A percentile compares a stretch with the other conserved stretches of the same genome.
phyloP scores from a whole-genome alignment of 2,797 vertebrate species.

The Sebastolobus alascanus region DNA sequence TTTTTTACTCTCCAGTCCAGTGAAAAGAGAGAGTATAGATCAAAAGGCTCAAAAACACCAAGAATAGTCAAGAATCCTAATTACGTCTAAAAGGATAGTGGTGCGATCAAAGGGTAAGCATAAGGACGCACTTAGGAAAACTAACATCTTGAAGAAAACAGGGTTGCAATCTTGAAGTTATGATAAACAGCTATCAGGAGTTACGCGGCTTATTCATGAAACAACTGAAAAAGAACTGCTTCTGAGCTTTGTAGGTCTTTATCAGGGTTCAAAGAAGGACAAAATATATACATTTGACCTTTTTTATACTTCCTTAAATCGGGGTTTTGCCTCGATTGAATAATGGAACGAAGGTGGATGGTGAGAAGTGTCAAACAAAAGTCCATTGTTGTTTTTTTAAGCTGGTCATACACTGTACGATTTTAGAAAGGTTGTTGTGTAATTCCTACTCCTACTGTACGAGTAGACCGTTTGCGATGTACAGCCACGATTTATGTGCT shows the following conservation, averaged over 20 bases:
- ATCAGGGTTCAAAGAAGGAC: background rate
- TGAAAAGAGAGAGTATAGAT: constrained; percentile 61
- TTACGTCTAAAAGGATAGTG: background rate
- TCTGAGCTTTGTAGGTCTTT: background rate
- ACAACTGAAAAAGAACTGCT: background rate
- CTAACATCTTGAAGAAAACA: constrained; percentile 6
- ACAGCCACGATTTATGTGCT: too few relatives aligned
- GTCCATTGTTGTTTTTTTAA: too few relatives aligned
- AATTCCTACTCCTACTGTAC: too few relatives aligned
- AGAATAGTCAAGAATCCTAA: constrained; percentile 23
- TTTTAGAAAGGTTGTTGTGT: too few relatives aligned
- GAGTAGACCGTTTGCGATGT: too few relatives aligned
- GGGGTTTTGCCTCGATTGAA: background rate
- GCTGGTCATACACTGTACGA: too few relatives aligned
- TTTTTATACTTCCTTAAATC: background rate
- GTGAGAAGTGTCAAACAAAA: background rate
- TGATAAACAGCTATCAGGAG: background rate
- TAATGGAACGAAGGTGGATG: background rate
- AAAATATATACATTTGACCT: background rate
- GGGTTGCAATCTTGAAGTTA: background rate
- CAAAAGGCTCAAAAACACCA: constrained; percentile 59
- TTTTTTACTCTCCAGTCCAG: constrained; percentile 46
- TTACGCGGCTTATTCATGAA: background rate
- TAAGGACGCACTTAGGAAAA: background rate
- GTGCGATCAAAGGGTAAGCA: background rate